These are phyloP conservation scores for Erpetoichthys calabaricus DNA, from an alignment of 2,797 vertebrate genomes.

Conservation along the genomic window DNA sequence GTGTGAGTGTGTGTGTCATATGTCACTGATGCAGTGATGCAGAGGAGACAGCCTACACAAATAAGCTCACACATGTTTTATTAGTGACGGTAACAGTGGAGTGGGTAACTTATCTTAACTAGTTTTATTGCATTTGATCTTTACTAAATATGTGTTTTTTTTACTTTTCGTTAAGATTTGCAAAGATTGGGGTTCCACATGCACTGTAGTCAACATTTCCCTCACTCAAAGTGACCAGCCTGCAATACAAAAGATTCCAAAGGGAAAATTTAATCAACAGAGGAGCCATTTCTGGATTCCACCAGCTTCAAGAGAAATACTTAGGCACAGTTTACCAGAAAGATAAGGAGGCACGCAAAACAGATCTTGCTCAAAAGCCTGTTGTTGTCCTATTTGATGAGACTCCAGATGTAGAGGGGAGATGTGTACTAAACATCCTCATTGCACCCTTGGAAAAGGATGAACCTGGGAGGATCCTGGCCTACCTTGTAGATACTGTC, in stretches of 20 bases:
- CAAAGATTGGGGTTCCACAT: constrained; percentile 12
- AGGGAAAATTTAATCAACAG: constrained; percentile 4
- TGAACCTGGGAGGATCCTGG: constrained; percentile 13
- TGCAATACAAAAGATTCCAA: constrained; percentile 1
- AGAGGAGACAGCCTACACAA: too few species aligned
- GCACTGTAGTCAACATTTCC: constrained; percentile 10
- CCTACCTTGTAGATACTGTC: constrained; percentile 14
- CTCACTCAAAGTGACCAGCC: constrained; percentile 10
- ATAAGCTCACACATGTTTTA: too few species aligned
- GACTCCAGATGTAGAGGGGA: constrained; percentile 18
- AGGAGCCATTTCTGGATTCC: constrained; percentile 12
- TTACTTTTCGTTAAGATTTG: constrained; percentile 6
- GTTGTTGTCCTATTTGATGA: constrained; percentile 22
- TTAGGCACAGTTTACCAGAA: constrained; percentile 10
- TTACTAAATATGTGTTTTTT: not conserved
- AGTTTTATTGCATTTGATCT: too few species aligned
- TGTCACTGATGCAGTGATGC: too few species aligned
- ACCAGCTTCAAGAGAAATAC: constrained; percentile 19
- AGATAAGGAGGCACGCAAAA: constrained; percentile 9
- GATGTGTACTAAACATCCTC: constrained; percentile 16
- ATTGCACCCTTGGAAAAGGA: constrained; percentile 20
- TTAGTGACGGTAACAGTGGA: too few species aligned
- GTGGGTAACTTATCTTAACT: too few species aligned
- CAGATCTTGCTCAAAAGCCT: constrained; percentile 11
- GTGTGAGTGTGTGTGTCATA: too few species aligned